phyloP scores from a whole-genome alignment of 2,797 vertebrate species.

The Channallabes apus region DNA sequence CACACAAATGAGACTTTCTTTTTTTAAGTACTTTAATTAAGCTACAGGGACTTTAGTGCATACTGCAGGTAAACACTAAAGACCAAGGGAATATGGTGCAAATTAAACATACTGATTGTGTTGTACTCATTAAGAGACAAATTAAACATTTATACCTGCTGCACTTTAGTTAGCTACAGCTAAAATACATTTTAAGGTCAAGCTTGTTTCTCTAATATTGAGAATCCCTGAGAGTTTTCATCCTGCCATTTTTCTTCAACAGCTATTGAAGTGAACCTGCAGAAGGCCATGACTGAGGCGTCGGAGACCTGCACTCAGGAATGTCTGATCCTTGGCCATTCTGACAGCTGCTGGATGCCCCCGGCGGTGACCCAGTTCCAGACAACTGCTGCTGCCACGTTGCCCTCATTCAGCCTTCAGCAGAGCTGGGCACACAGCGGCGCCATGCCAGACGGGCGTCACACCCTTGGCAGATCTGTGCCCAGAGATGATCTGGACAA shows the following conservation, averaged over 20 bases:
- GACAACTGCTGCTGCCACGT: constrained; percentile 70
- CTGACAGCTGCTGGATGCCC: constrained; percentile 99
- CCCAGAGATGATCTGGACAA: constrained; percentile 88
- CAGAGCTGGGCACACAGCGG: constrained; percentile 79
- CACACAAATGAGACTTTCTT: constrained; percentile 66
- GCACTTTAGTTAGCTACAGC: constrained; percentile 64
- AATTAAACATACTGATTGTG: constrained; percentile 75
- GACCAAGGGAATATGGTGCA: constrained; percentile 74
- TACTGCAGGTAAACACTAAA: constrained; percentile 80
- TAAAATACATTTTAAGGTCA: constrained; percentile 29
- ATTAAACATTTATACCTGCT: constrained; percentile 75
- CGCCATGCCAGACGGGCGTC: constrained; percentile 79
- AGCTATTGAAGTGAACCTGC: constrained; percentile 94
- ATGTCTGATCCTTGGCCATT: constrained; percentile 95
- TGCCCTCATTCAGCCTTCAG: constrained; percentile 84
- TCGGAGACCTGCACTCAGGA: constrained; percentile 98
- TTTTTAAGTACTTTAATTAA: constrained; percentile 77
- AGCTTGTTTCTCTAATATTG: background rate
- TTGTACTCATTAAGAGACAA: constrained; percentile 78
- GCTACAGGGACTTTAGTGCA: constrained; percentile 78
- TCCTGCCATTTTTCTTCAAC: constrained; percentile 48
- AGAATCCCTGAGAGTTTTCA: background rate
- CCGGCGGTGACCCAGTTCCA: constrained; percentile 85
- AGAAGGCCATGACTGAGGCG: constrained; percentile 91
- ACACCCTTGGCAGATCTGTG: constrained; percentile 83